phyloP scores from a whole-genome alignment of 2,797 vertebrate genomes.

The Poecilia gillii region DNA sequence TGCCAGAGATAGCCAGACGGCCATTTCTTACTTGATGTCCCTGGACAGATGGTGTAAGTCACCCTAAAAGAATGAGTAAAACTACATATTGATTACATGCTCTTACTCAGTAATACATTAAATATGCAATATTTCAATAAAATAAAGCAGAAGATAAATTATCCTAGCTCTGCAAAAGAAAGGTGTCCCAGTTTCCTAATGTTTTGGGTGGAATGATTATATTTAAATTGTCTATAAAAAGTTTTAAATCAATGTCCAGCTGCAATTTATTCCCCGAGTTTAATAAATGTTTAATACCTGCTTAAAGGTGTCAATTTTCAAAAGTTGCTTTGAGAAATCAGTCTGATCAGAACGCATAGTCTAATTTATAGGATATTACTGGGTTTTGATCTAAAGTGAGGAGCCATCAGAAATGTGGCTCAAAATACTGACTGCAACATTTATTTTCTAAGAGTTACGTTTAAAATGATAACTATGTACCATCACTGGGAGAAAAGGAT shows the following conservation, averaged over 20 bases:
- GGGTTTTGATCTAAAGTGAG: background rate
- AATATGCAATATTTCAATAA: background rate
- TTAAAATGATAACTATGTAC: background rate
- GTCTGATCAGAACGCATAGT: too few species aligned
- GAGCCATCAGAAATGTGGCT: background rate
- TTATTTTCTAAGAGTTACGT: background rate
- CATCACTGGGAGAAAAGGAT: background rate
- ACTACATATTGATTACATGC: background rate
- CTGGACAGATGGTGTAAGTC: background rate
- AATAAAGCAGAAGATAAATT: background rate
- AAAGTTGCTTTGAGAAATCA: too few species aligned
- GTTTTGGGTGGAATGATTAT: background rate
- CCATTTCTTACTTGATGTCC: background rate
- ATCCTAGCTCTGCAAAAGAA: background rate
- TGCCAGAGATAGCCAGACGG: background rate
- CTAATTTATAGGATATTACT: too few species aligned
- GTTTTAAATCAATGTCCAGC: background rate
- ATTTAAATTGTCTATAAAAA: background rate
- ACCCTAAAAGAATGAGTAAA: background rate
- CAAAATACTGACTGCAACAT: background rate
- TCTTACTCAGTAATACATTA: background rate
- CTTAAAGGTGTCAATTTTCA: too few species aligned
- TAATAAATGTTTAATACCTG: background rate
- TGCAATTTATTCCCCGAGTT: background rate
- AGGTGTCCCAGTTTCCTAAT: background rate